phyloP scores from a whole-genome alignment of 2,113 vertebrate genomes.

The Electrona antarctica region DNA sequence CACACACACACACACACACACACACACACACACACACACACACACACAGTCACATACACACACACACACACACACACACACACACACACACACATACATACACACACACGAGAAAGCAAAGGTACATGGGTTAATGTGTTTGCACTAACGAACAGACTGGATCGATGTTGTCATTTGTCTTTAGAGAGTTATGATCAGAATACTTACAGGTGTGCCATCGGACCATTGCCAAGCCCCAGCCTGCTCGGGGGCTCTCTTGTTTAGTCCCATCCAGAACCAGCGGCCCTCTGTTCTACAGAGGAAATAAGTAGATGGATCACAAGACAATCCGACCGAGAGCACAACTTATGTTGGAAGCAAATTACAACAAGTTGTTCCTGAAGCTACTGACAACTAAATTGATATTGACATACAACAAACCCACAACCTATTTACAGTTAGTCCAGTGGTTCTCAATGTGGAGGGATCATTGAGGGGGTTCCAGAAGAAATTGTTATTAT shows the following conservation, averaged over 20 bases:
- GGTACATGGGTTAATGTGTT: background rate
- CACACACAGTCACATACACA: too few relatives aligned
- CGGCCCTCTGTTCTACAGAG: conserved; percentile 83
- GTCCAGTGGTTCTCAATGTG: background rate
- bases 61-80: too few relatives aligned
- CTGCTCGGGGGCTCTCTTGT: conserved; percentile 85
- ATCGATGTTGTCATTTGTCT: background rate
- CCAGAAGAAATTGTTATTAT: too few relatives aligned
- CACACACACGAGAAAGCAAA: background rate
- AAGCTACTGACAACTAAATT: background rate
- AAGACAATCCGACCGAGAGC: background rate
- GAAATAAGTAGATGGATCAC: conserved; percentile 2
- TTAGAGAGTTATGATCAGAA: background rate
- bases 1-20: too few relatives aligned
- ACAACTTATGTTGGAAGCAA: background rate
- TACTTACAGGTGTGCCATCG: conserved; percentile 87
- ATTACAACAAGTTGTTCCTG: conserved; percentile 7
- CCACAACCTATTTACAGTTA: background rate
- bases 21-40: too few relatives aligned
- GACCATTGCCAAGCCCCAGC: conserved; percentile 91
- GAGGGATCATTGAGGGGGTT: background rate
- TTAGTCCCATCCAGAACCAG: conserved; percentile 96
- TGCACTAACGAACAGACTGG: background rate
- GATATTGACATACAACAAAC: conserved; percentile 8
- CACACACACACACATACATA: too few relatives aligned